phyloP scores from a whole-genome alignment of 2,113 vertebrate species.

The Tiliqua scincoides region DNA sequence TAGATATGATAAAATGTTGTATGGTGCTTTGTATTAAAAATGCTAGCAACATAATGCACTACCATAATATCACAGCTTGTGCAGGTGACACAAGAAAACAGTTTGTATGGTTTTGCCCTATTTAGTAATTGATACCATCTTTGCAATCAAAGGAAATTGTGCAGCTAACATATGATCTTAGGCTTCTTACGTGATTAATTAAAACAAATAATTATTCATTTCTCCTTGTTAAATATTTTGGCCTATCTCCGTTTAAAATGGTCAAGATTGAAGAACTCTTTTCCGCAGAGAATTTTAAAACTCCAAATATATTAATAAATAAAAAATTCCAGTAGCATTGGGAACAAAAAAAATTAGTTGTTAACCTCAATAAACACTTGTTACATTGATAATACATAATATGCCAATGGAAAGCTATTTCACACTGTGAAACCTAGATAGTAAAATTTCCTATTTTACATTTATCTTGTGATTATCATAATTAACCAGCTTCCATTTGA shows the following conservation, averaged over 20 bases:
- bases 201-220: conserved; percentile 1
- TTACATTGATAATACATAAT: background rate
- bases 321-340: background rate
- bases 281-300: background rate
- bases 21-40: background rate
- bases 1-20: rapidly evolving
- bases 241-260: conserved; percentile 82
- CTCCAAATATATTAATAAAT: background rate
- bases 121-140: conserved; percentile 15
- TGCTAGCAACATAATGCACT: background rate
- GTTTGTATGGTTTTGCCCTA: conserved; percentile 22
- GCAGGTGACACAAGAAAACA: conserved; percentile 28
- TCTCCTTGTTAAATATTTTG: conserved; percentile 78
- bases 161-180: conserved; percentile 66
- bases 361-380: conserved; percentile 22
- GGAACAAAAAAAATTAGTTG: conserved; percentile 33
- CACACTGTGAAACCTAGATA: background rate
- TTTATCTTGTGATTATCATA: conserved; percentile 55
- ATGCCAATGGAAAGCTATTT: background rate
- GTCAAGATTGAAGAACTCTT: conserved; percentile 70
- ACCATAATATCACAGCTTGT: background rate
- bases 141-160: conserved; percentile 69
- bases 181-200: conserved; percentile 33
- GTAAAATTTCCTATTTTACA: conserved; percentile 21
- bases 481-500: conserved; percentile 15